These are phyloP conservation scores for Anhinga anhinga DNA, from an alignment of 2,113 vertebrate genomes.

Conservation along the genomic window DNA sequence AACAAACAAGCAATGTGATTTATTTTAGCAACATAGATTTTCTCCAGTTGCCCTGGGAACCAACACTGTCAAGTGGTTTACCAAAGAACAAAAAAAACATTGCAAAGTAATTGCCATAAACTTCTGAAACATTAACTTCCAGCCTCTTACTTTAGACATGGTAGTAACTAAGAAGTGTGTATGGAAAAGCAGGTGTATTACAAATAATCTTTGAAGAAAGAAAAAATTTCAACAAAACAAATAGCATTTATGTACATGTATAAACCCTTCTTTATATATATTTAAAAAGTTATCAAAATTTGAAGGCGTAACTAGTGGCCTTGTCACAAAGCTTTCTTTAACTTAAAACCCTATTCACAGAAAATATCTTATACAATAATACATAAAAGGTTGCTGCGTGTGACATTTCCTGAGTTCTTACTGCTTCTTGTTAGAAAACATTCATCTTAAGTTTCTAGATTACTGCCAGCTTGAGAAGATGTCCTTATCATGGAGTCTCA, in stretches of 20 bases:
- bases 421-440: not conserved
- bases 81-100: not conserved
- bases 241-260: not conserved
- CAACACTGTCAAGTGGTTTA: not conserved
- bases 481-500: not conserved
- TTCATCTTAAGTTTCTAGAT: not conserved
- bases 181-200: not conserved
- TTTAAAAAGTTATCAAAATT: not conserved
- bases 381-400: not conserved
- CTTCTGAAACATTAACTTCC: not conserved
- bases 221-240: not conserved
- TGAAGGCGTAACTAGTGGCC: not conserved
- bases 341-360: not conserved
- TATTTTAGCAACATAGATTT: not conserved
- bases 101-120: not conserved
- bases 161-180: not conserved
- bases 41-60: slow-evolving; percentile 1
- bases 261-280: not conserved
- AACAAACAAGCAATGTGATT: not conserved
- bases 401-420: not conserved
- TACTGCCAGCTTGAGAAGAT: not conserved
- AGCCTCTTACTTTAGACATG: not conserved
- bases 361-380: not conserved
- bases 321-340: not conserved
- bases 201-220: not conserved